Percentiles rank a stretch among this genome's conserved stretches.
Conservation (phyloP, 2,888 invertebrate genomes). For the Nephrotoma flavescens region DNA sequence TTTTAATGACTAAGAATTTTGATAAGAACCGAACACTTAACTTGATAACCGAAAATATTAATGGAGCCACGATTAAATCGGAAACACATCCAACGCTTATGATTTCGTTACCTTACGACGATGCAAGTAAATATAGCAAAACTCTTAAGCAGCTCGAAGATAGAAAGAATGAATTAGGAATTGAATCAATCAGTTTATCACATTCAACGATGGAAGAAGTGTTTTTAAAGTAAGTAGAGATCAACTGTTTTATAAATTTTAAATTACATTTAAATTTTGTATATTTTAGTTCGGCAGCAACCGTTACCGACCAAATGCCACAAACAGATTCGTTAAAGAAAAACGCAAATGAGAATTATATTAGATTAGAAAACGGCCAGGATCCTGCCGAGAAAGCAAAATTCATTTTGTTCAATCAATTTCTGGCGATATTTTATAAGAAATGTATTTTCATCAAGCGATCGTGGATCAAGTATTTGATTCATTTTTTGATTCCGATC, state of each 20-base stretch:
- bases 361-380: background rate
- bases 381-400: background rate
- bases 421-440: constrained; percentile 27
- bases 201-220: constrained; percentile 89
- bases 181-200: constrained; percentile 66
- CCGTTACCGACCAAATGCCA: background rate
- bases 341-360: constrained; percentile 7
- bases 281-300: background rate
- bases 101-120: constrained; percentile 39
- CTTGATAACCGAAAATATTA: constrained; percentile 19
- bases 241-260: background rate
- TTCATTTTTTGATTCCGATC: background rate
- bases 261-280: background rate
- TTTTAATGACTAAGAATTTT: constrained; percentile 24
- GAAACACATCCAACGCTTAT: constrained; percentile 24
- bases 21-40: constrained; percentile 18
- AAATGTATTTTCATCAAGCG: constrained; percentile 23
- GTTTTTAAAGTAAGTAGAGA: constrained; percentile 50
- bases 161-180: constrained; percentile 41
- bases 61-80: constrained; percentile 15
- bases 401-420: constrained; percentile 13
- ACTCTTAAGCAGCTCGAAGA: constrained; percentile 49
- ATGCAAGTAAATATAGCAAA: constrained; percentile 38
- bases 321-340: constrained; percentile 2
- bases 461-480: constrained; percentile 18